A percentile compares a stretch with the other conserved stretches of the same genome.
Evolutionary conservation across 2,797 vertebrate genomes (phyloP).

Genomic region (Rhincodon typus): DNA sequence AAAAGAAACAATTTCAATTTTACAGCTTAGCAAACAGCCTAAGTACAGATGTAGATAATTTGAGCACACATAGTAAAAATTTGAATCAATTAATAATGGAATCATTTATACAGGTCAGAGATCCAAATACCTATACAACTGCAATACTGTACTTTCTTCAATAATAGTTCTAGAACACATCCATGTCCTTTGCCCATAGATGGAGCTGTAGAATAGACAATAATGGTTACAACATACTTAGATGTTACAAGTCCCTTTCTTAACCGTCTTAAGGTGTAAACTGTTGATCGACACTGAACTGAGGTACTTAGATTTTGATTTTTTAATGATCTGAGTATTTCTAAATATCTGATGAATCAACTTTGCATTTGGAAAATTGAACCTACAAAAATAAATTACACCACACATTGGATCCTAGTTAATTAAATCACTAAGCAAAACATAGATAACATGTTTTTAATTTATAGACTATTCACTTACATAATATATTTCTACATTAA

Average conservation of each 20-base stretch:
- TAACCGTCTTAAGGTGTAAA: background rate
- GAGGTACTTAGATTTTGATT: background rate
- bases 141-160: background rate
- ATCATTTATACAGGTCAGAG: background rate
- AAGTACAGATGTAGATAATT: too few relatives aligned
- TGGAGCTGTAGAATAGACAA: background rate
- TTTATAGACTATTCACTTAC: too few relatives aligned
- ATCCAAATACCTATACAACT: background rate
- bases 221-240: background rate
- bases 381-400: background rate
- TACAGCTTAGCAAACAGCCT: too few relatives aligned
- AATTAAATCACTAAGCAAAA: background rate
- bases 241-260: background rate
- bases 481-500: background rate
- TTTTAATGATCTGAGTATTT: background rate
- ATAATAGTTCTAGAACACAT: background rate
- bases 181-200: slow-evolving; percentile 9
- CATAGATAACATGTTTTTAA: background rate
- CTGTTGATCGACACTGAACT: background rate
- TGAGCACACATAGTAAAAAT: background rate
- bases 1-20: too few relatives aligned
- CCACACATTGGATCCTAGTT: background rate
- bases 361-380: slow-evolving; percentile 9
- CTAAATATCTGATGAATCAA: background rate
- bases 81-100: background rate